A percentile compares a stretch with the other conserved stretches of the same genome.
Evolutionary conservation across 2,113 vertebrate species (phyloP).

Genomic region (Pleuronectes platessa): DNA sequence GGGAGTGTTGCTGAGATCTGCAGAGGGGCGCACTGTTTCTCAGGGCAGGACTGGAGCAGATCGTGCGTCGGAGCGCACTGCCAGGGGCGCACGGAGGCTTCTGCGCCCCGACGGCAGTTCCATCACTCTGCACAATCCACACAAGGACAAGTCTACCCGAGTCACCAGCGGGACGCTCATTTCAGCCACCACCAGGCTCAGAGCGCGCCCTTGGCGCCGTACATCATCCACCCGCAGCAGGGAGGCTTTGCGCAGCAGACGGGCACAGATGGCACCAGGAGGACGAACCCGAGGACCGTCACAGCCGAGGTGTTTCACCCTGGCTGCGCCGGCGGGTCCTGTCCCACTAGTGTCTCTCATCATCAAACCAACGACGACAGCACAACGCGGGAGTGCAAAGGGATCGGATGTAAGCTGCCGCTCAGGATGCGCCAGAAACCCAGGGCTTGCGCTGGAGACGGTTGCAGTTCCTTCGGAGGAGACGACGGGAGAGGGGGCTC

Average conservation of each 20-base stretch:
- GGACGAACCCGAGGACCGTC: constrained; percentile 76
- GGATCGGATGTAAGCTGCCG: constrained; percentile 82
- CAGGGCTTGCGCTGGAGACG: constrained; percentile 75
- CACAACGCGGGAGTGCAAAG: constrained; percentile 76
- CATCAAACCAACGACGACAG: constrained; percentile 46
- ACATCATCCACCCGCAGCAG: constrained; percentile 67
- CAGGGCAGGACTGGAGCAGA: constrained; percentile 55
- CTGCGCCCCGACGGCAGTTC: constrained; percentile 40
- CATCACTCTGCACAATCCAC: constrained; percentile 39
- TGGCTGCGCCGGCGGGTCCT: constrained; percentile 69
- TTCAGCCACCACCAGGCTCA: constrained; percentile 48
- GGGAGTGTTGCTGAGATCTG: constrained; percentile 64
- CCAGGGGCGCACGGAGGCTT: constrained; percentile 53
- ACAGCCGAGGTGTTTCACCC: constrained; percentile 77
- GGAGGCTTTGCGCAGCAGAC: constrained; percentile 41
- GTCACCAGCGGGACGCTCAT: constrained; percentile 59
- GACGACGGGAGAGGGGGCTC: constrained; percentile 55
- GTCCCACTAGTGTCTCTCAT: constrained; percentile 49
- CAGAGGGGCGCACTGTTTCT: constrained; percentile 71
- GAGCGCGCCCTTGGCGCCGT: constrained; percentile 64
- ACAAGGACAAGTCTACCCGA: constrained; percentile 39
- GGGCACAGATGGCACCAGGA: constrained; percentile 44
- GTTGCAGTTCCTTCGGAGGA: constrained; percentile 60
- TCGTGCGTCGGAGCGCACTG: constrained; percentile 78
- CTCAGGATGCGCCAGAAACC: constrained; percentile 75